These are phyloP conservation scores for Pseudotriccus pelzelni DNA, from an alignment of 2,797 vertebrate genomes.

Conservation along the genomic window DNA sequence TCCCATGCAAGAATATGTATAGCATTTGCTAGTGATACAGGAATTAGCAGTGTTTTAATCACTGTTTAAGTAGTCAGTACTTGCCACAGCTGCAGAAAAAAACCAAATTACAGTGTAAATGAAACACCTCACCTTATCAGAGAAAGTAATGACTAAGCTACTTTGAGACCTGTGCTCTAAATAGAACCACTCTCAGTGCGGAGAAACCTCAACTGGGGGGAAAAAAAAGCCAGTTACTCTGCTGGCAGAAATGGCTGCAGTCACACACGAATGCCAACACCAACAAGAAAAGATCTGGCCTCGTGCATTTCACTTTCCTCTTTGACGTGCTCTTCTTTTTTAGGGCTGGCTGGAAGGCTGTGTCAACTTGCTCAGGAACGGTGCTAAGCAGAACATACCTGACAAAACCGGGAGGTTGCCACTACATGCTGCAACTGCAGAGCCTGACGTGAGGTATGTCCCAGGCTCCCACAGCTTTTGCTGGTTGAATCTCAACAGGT, in stretches of 20 bases:
- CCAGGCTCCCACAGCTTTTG: neutral
- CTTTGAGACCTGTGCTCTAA: neutral
- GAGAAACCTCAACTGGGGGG: neutral
- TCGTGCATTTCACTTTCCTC: neutral
- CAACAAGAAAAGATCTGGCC: neutral
- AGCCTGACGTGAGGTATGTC: slow-evolving; percentile 83
- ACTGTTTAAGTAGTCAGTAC: neutral
- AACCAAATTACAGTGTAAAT: neutral
- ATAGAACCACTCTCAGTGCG: neutral
- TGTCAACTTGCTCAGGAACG: slow-evolving; percentile 85
- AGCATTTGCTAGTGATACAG: neutral
- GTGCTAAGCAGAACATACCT: slow-evolving; percentile 87
- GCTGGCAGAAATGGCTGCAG: neutral
- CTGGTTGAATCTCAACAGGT: neutral
- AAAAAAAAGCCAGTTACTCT: neutral
- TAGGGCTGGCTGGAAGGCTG: slow-evolving; percentile 91
- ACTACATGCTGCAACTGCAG: slow-evolving; percentile 86
- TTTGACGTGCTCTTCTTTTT: slow-evolving; percentile 23
- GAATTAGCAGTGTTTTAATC: neutral
- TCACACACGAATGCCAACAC: neutral
- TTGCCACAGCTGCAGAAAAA: neutral
- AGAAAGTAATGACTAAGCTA: neutral
- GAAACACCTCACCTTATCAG: neutral
- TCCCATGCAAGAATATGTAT: neutral
- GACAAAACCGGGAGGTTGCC: slow-evolving; percentile 88